A percentile compares a stretch with the other conserved stretches of the same genome.
phyloP scores from a whole-genome alignment of 2,888 invertebrate genomes.

The Ferdinandea cuprea region DNA sequence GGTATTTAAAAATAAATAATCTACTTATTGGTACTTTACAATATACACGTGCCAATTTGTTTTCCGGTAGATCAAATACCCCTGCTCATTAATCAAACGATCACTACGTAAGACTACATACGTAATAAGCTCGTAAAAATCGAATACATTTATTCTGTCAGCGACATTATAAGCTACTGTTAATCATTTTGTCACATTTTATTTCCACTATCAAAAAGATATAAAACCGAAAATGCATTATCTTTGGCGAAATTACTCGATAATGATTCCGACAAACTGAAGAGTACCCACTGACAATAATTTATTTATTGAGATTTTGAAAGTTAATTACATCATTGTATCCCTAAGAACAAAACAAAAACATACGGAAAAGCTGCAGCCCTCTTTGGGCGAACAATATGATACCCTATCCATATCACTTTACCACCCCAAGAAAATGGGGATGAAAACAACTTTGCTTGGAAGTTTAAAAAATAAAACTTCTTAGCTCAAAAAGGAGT shows the following conservation, averaged over 20 bases:
- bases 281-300: conserved; percentile 17
- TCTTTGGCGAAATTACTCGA: conserved; percentile 1
- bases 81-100: background rate
- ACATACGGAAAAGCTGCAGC: background rate
- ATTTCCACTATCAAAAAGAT: conserved; percentile 1
- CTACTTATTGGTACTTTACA: no score
- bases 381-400: no score
- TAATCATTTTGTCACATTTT: background rate
- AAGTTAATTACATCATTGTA: conserved; percentile 21
- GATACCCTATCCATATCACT: no score
- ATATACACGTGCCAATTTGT: background rate
- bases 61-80: background rate
- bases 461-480: no score
- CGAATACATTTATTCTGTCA: conserved; percentile 5
- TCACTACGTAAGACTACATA: background rate
- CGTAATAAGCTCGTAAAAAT: background rate
- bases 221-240: conserved; percentile 1
- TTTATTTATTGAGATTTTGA: conserved; percentile 15
- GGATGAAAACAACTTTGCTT: background rate
- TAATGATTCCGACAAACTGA: conserved; percentile 9
- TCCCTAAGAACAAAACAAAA: background rate
- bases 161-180: background rate
- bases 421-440: no score
- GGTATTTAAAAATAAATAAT: no score
- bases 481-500: no score